Conservation (phyloP, 2,113 vertebrate species). For the Noctilio leporinus region DNA sequence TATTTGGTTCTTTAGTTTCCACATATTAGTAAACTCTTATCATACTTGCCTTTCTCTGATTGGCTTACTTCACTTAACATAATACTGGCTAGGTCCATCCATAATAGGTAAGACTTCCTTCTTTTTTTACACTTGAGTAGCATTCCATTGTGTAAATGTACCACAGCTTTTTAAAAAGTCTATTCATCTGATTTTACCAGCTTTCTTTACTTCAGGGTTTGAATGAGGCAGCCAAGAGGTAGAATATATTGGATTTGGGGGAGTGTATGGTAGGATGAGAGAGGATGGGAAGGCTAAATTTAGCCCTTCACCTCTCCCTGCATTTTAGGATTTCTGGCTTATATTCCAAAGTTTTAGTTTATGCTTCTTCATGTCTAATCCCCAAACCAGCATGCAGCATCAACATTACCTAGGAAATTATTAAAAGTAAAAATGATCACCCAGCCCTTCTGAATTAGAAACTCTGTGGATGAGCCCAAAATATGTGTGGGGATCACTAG, state of each 20-base stretch:
- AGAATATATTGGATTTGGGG: not conserved
- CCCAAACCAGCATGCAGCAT: not conserved
- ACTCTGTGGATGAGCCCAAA: not conserved
- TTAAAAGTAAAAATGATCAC: not conserved
- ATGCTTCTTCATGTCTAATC: not conserved
- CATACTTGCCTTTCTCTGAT: not conserved
- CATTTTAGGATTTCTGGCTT: not conserved
- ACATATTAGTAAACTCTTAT: not conserved
- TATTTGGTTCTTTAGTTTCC: not conserved
- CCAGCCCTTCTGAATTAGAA: not conserved
- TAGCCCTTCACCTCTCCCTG: not conserved
- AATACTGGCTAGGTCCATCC: not conserved
- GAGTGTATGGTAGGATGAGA: not conserved
- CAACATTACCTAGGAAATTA: not conserved
- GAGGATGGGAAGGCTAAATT: not conserved
- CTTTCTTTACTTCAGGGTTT: not conserved
- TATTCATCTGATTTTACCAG: not conserved
- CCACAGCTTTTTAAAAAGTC: not conserved
- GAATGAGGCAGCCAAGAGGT: not conserved
- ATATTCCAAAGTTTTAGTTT: not conserved
- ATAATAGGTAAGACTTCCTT: not conserved
- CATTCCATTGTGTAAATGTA: not conserved
- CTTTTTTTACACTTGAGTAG: not conserved
- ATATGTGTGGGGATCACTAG: not conserved
- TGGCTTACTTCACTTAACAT: not conserved